Percentiles rank a stretch among this genome's conserved stretches.
phyloP scores from a whole-genome alignment of 2,797 vertebrate species.

The Epinephelus coioides region DNA sequence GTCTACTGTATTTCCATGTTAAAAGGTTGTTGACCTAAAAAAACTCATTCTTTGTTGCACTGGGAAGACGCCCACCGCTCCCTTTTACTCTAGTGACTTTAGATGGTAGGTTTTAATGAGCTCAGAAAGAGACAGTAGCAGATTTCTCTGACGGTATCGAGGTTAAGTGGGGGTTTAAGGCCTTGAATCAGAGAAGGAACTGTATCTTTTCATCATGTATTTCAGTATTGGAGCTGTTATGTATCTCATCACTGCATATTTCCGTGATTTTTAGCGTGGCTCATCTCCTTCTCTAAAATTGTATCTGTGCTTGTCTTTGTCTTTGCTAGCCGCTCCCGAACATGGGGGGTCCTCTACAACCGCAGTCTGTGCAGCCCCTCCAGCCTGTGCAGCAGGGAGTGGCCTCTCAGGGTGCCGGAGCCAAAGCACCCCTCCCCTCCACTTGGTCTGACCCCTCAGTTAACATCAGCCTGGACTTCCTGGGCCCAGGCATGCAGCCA shows the following conservation, averaged over 20 bases:
- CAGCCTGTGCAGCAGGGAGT: conserved; percentile 88
- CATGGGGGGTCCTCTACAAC: conserved; percentile 88
- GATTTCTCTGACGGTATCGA: conserved; percentile 27
- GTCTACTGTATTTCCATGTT: conserved; percentile 75
- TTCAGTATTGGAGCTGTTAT: conserved; percentile 14
- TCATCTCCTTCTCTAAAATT: conserved; percentile 16
- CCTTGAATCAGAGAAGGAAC: conserved; percentile 35
- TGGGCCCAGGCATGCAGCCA: conserved; percentile 93
- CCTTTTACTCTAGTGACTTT: conserved; percentile 44
- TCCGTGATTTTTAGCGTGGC: conserved; percentile 28
- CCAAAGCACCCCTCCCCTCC: conserved; percentile 91
- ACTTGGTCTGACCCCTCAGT: conserved; percentile 97
- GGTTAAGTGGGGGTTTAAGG: conserved; percentile 54
- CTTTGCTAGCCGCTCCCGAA: conserved; percentile 88
- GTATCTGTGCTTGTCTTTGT: conserved; percentile 29
- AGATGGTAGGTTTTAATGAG: conserved; percentile 61
- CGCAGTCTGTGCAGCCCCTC: conserved; percentile 88
- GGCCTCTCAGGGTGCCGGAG: conserved; percentile 86
- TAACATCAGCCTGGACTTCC: conserved; percentile 98
- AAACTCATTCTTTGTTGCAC: conserved; percentile 36
- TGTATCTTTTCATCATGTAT: conserved; percentile 29
- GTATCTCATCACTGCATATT: neutral
- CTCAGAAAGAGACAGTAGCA: conserved; percentile 38
- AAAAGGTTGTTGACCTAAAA: conserved; percentile 84
- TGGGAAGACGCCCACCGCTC: conserved; percentile 58